phyloP scores from a whole-genome alignment of 1,140 invertebrate genomes.

The Contarinia nasturtii region DNA sequence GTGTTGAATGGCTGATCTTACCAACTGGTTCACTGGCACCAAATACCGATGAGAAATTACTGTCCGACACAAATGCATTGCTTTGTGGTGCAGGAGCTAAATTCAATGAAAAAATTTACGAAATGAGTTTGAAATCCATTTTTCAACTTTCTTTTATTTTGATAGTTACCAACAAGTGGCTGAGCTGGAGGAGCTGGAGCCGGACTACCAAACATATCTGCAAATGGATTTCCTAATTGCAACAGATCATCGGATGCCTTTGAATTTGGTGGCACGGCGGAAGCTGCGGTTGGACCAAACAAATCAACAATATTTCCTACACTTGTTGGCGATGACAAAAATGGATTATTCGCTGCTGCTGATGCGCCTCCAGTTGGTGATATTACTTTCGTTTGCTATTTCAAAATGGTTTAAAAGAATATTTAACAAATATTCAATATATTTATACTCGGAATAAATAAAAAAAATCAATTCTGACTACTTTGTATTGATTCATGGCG shows the following conservation, averaged over 20 bases:
- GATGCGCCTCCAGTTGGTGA: slow-evolving; percentile 42
- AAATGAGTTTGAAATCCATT: background rate
- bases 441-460: slow-evolving; percentile 3
- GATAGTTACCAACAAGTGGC: slow-evolving; percentile 15
- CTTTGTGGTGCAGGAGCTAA: slow-evolving; percentile 30
- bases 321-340: slow-evolving; percentile 43
- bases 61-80: slow-evolving; percentile 69
- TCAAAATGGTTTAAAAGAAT: slow-evolving; percentile 19
- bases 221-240: slow-evolving; percentile 78
- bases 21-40: slow-evolving; percentile 51
- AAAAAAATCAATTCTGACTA: slow-evolving; percentile 21
- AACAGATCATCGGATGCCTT: slow-evolving; percentile 80
- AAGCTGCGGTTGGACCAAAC: slow-evolving; percentile 39
- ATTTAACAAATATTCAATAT: slow-evolving; percentile 3
- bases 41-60: slow-evolving; percentile 68
- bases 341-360: slow-evolving; percentile 61
- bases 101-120: slow-evolving; percentile 25
- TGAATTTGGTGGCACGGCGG: slow-evolving; percentile 18
- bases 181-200: slow-evolving; percentile 18
- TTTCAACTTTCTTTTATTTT: background rate
- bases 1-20: slow-evolving; percentile 26
- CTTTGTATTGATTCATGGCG: slow-evolving; percentile 88
- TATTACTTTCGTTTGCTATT: slow-evolving; percentile 52
- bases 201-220: slow-evolving; percentile 55
- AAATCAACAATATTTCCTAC: slow-evolving; percentile 59